These are phyloP conservation scores for Tetragnatha versicolor DNA, from an alignment of 1,140 invertebrate species.

Conservation along the genomic window DNA sequence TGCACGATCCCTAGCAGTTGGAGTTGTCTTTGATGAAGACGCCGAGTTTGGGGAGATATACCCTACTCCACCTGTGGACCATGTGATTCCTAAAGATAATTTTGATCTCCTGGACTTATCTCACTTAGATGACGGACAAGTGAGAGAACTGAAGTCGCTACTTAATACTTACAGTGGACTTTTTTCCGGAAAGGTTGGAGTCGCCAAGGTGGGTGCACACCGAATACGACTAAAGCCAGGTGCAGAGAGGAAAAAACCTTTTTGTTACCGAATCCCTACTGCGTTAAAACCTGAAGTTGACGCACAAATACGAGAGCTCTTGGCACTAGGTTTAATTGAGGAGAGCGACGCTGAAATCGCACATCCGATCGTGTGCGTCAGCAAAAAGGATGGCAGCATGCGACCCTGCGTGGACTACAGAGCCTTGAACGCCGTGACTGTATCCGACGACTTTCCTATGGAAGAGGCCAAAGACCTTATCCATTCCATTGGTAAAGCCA, in stretches of 20 bases:
- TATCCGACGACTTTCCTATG: too few species aligned
- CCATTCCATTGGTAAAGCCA: neutral
- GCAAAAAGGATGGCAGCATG: neutral
- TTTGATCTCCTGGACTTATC: too few species aligned
- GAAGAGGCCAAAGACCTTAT: neutral
- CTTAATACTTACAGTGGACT: too few species aligned
- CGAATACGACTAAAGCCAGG: neutral
- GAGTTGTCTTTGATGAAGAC: too few species aligned
- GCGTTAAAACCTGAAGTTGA: neutral
- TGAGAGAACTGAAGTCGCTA: too few species aligned
- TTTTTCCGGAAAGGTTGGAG: neutral
- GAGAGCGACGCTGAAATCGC: neutral
- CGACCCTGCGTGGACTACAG: neutral
- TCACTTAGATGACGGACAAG: too few species aligned
- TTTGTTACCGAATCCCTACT: neutral
- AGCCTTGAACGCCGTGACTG: neutral
- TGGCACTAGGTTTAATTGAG: neutral
- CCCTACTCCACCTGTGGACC: too few species aligned
- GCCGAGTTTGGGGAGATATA: too few species aligned
- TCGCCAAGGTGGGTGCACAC: neutral
- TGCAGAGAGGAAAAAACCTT: neutral
- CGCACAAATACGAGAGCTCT: neutral
- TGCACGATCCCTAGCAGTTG: too few species aligned
- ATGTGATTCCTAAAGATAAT: too few species aligned
- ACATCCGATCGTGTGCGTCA: neutral